Evolutionary conservation across 2,888 invertebrate species (phyloP).

Genomic region (Dendrolimus pini): DNA sequence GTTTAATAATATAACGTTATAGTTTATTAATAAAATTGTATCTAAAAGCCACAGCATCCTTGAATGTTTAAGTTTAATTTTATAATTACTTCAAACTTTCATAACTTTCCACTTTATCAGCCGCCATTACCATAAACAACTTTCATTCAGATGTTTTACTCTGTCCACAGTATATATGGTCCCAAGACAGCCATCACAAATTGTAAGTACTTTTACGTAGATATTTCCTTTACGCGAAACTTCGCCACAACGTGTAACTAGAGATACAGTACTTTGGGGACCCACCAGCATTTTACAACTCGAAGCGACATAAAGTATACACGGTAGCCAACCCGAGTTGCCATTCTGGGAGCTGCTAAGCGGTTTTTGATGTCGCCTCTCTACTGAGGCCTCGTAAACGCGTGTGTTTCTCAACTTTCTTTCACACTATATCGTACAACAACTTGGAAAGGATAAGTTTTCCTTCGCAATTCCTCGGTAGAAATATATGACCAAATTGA

Average conservation of each 20-base stretch:
- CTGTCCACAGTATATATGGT: constrained; percentile 5
- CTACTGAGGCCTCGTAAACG: constrained; percentile 46
- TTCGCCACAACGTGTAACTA: constrained; percentile 28
- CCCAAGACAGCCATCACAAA: constrained; percentile 28
- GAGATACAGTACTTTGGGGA: constrained; percentile 27
- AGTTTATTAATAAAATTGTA: too few relatives aligned
- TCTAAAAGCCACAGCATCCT: too few relatives aligned
- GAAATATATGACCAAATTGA: too few relatives aligned
- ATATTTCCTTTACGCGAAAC: constrained; percentile 21
- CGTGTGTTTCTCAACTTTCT: constrained; percentile 24
- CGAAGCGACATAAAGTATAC: constrained; percentile 36
- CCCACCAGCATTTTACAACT: constrained; percentile 38
- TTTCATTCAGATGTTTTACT: not conserved
- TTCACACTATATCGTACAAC: constrained; percentile 15
- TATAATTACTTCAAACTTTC: too few relatives aligned
- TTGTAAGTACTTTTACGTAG: constrained; percentile 26
- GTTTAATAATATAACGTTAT: too few relatives aligned
- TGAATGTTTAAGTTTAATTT: too few relatives aligned
- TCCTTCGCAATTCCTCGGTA: too few relatives aligned
- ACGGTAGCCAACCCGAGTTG: constrained; percentile 30
- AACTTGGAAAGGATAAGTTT: not conserved
- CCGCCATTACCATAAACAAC: not conserved
- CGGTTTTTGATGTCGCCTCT: constrained; percentile 54
- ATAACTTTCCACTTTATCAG: too few relatives aligned
- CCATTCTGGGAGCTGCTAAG: constrained; percentile 46